Percentiles rank a stretch among this genome's conserved stretches.
Evolutionary conservation across 2,113 vertebrate genomes (phyloP).

Genomic region (Anoura caudifer): DNA sequence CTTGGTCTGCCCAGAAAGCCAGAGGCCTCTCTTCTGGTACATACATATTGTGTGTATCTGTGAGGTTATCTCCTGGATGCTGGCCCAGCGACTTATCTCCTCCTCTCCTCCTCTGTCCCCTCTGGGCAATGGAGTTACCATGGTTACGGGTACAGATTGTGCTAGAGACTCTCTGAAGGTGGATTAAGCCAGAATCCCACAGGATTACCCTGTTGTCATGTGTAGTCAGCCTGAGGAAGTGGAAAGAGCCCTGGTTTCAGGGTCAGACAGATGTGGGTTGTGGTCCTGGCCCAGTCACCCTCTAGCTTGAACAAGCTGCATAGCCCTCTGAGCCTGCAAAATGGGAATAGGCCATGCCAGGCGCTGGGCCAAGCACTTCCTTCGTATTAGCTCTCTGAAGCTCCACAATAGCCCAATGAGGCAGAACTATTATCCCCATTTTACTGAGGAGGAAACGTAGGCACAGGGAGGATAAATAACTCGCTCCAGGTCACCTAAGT

Average conservation of each 20-base stretch:
- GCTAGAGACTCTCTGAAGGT: conserved; percentile 14
- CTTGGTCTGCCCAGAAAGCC: not conserved
- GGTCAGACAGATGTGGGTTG: not conserved
- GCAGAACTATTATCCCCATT: not conserved
- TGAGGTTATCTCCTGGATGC: not conserved
- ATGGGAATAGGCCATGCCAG: not conserved
- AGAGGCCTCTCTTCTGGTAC: not conserved
- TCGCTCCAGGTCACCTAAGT: not conserved
- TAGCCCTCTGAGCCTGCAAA: not conserved
- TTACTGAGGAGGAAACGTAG: not conserved
- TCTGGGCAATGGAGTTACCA: conserved; percentile 19
- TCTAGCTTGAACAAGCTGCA: not conserved
- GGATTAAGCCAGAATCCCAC: conserved; percentile 32
- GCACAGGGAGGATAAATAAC: not conserved
- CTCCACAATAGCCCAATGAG: not conserved
- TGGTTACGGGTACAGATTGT: conserved; percentile 36
- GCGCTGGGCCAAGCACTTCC: not conserved
- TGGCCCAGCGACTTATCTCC: conserved; percentile 3
- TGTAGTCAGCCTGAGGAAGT: not conserved
- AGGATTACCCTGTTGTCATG: not conserved
- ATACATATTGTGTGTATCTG: not conserved
- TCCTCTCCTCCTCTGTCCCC: not conserved
- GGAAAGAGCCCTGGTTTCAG: not conserved
- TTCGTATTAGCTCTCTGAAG: not conserved
- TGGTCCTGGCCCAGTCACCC: not conserved